Base-by-base conservation (phyloP, 2,888 invertebrate genomes). In the Yponomeuta sedellus region DNA sequence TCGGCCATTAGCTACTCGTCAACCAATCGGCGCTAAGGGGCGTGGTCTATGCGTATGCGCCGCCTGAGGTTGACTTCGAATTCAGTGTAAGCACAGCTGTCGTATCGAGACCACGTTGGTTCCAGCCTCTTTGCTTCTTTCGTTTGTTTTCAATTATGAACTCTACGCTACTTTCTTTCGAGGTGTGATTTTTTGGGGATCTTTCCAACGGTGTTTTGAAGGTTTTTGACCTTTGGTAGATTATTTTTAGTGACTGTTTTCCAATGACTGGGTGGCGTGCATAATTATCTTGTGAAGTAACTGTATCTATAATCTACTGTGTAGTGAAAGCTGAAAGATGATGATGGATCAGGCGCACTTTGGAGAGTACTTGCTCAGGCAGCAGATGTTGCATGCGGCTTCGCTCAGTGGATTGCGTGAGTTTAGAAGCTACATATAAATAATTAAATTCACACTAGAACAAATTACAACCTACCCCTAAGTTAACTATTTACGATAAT, bases 281-380 rank as follows among this genome's bases (percentile, higher is more conserved):
- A 16, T 52, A 16, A 16, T 16, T 16, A 8, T 52, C 44, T 52
- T 82, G 88, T 88, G 86, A 85, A 82, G 86, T 88, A 85, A 74
- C 77, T 73, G 69, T 72, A 62, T 61, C 64, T 71, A 73, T 69
- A 69, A 75, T 78, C 16, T 68, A 64, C 73, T 76, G 75, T 70
- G 74, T 71, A 69, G 72, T 10, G 61, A 65, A 70, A 16, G 66
- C 52, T 68, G 8, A 74, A 83, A 69, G 67, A 91, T 89, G 89
- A 91, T 91, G 91, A 91, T 91, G 91, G 90, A 90, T 79, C 91
- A 91, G 76, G 86, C 88, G 20, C 90, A 90, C 71, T 87, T 91
- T 67, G 88, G 89, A 68, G 91, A 91, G 77, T 91, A 90, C 74
- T 78, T 91, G 78, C 79, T 91, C 77, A 83, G 91, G 73, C 91